Percentiles rank a stretch among this genome's conserved stretches.
Evolutionary conservation across 2,113 vertebrate genomes (phyloP).

Genomic region (Pao palembangensis): DNA sequence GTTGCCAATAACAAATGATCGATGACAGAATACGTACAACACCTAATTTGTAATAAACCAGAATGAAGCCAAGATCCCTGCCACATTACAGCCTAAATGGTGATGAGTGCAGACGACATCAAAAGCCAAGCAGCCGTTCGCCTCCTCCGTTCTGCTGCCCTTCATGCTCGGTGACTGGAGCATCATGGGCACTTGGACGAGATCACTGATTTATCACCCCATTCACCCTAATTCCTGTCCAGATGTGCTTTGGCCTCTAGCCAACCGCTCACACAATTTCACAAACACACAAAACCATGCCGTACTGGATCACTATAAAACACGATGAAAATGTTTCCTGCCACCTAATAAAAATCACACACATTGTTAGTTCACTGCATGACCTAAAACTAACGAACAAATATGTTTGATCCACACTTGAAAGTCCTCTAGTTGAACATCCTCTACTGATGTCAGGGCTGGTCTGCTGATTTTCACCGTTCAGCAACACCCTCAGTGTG

Average conservation of each 20-base stretch:
- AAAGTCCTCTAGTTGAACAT: no score
- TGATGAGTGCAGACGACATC: conserved; percentile 44
- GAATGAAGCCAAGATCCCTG: background rate
- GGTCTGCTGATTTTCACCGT: conserved; percentile 25
- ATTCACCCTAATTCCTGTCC: conserved; percentile 72
- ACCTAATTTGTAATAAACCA: conserved; percentile 3
- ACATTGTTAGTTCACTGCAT: background rate
- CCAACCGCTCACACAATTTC: conserved; percentile 28
- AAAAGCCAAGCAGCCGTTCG: conserved; percentile 18
- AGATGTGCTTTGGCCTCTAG: conserved; percentile 72
- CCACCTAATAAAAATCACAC: conserved; percentile 9
- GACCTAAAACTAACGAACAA: background rate
- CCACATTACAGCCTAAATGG: conserved; percentile 31
- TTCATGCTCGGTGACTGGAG: conserved; percentile 76
- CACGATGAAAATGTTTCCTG: conserved; percentile 30
- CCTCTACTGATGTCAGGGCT: background rate
- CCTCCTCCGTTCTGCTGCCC: conserved; percentile 58
- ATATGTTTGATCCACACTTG: background rate
- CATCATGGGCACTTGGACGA: conserved; percentile 46
- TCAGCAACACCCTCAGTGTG: conserved; percentile 13
- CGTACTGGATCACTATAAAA: conserved; percentile 50
- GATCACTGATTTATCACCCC: conserved; percentile 72
- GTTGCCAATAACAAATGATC: background rate
- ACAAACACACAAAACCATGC: conserved; percentile 18
- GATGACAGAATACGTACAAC: conserved; percentile 8